Evolutionary conservation across 2,113 vertebrate species (phyloP).

Genomic region (Neogobius melanostomus): DNA sequence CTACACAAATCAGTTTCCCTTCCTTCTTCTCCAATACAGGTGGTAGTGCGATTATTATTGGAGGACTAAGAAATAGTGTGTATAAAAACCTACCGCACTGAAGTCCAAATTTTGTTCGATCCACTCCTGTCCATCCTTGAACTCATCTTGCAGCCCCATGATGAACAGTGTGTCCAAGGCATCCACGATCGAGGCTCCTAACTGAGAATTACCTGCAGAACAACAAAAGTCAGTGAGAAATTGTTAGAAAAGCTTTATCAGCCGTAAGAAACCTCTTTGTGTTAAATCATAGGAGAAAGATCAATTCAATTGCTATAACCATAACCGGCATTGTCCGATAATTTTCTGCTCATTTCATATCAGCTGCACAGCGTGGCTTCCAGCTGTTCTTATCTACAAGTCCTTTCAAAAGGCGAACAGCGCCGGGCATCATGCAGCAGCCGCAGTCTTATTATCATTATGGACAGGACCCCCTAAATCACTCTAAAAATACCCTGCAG

Average conservation of each 20-base stretch:
- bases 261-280: not conserved
- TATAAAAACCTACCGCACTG: slow-evolving; percentile 80
- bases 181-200: slow-evolving; percentile 96
- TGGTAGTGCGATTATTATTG: too few species aligned
- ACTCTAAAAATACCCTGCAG: slow-evolving; percentile 68
- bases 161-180: slow-evolving; percentile 97
- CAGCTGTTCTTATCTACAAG: slow-evolving; percentile 36
- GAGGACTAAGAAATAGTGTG: not conserved
- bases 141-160: slow-evolving; percentile 96
- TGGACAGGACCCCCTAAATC: slow-evolving; percentile 63
- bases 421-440: slow-evolving; percentile 39
- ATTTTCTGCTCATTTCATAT: slow-evolving; percentile 28
- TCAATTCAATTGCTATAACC: not conserved
- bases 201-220: slow-evolving; percentile 88
- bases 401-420: slow-evolving; percentile 36
- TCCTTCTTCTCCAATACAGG: too few species aligned
- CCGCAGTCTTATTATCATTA: slow-evolving; percentile 58
- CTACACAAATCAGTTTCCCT: too few species aligned
- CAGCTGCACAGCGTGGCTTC: slow-evolving; percentile 16
- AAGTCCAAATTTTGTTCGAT: slow-evolving; percentile 96
- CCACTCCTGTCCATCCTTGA: slow-evolving; percentile 96
- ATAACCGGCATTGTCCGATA: slow-evolving; percentile 27
- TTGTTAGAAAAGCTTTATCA: not conserved
- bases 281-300: not conserved
- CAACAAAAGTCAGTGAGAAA: not conserved